phyloP scores from a whole-genome alignment of 1,140 invertebrate species.

The Calliopsis andreniformis region DNA sequence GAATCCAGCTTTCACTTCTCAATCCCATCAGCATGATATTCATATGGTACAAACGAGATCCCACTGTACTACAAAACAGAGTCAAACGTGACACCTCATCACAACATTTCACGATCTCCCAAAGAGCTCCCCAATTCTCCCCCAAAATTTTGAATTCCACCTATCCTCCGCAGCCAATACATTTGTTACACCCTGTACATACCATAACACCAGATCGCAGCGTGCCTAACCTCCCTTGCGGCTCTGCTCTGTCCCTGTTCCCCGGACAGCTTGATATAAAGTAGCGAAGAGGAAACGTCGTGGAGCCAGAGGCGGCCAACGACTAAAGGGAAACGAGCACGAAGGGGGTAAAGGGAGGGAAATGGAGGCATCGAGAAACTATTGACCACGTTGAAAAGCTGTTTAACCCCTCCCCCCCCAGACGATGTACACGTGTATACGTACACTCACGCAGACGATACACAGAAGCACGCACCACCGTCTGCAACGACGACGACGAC shows the following conservation, averaged over 20 bases:
- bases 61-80: no score
- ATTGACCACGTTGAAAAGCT: conserved; percentile 74
- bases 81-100: no score
- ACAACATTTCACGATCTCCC: no score
- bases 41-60: no score
- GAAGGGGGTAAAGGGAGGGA: conserved; percentile 46
- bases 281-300: conserved; percentile 46
- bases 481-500: conserved; percentile 5
- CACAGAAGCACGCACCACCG: conserved; percentile 11
- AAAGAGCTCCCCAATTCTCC: no score
- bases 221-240: neutral
- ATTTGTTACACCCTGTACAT: no score
- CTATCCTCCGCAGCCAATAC: no score
- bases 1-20: no score
- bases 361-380: conserved; percentile 70
- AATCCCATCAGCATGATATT: no score
- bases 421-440: neutral
- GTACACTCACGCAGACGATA: conserved; percentile 32
- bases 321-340: conserved; percentile 41
- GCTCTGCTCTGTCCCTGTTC: neutral
- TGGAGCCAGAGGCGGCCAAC: conserved; percentile 43
- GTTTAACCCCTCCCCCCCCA: conserved; percentile 70
- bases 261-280: conserved; percentile 29
- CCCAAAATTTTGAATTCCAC: no score
- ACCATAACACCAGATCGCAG: no score